A percentile compares a stretch with the other conserved stretches of the same genome.
Evolutionary conservation across 2,113 vertebrate species (phyloP).

Genomic region (Calyptomena viridis): DNA sequence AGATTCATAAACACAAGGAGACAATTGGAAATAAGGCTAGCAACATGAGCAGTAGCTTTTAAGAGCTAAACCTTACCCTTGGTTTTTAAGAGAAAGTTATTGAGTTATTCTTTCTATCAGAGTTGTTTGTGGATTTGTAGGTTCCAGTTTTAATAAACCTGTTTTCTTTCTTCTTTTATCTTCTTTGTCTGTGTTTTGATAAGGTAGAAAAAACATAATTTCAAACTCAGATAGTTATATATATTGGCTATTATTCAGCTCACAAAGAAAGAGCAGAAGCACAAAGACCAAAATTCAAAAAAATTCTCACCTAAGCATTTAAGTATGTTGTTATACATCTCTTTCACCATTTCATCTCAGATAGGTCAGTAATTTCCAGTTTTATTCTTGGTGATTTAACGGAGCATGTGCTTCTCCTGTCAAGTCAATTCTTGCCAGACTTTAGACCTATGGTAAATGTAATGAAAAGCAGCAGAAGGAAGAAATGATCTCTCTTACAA

Average conservation of each 20-base stretch:
- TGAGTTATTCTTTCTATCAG: not conserved
- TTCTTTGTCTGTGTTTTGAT: not conserved
- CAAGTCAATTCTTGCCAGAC: not conserved
- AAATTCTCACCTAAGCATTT: not conserved
- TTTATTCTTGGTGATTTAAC: not conserved
- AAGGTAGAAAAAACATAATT: not conserved
- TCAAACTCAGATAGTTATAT: not conserved
- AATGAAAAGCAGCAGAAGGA: not conserved
- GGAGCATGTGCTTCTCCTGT: not conserved
- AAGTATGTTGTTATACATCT: not conserved
- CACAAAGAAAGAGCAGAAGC: not conserved
- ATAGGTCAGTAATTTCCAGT: not conserved
- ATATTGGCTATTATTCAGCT: not conserved
- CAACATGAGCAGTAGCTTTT: not conserved
- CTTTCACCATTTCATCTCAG: not conserved
- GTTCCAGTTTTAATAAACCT: not conserved
- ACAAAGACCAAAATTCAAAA: not conserved
- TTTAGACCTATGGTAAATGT: not conserved
- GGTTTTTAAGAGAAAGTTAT: not conserved
- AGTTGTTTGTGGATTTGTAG: not conserved
- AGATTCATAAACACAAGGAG: not conserved
- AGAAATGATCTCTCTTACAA: not conserved
- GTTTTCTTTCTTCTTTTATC: not conserved
- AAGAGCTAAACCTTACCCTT: not conserved
- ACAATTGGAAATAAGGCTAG: not conserved